Percentiles rank a stretch among this genome's conserved stretches.
phyloP scores from a whole-genome alignment of 1,140 invertebrate genomes.

The Aphaenogaster rudis region DNA sequence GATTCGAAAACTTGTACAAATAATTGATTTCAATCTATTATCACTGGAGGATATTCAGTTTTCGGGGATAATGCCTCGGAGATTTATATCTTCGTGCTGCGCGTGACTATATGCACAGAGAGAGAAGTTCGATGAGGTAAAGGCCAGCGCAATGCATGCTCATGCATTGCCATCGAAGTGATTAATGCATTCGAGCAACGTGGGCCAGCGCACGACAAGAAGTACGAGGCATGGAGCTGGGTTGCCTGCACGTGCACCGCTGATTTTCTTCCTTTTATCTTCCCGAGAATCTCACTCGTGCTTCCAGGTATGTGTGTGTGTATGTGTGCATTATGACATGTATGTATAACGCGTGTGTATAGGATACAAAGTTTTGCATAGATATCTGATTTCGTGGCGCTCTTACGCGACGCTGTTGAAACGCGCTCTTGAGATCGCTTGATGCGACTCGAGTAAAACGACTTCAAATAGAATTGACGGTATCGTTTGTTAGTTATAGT shows the following conservation, averaged over 20 bases:
- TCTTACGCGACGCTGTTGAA: slow-evolving; percentile 80
- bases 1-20: neutral
- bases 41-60: neutral
- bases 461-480: slow-evolving; percentile 55
- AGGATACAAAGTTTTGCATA: slow-evolving; percentile 52
- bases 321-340: slow-evolving; percentile 37
- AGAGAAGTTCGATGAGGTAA: slow-evolving; percentile 31
- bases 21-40: slow-evolving; percentile 21
- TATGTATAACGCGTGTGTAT: neutral
- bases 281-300: slow-evolving; percentile 75
- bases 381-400: slow-evolving; percentile 73
- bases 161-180: slow-evolving; percentile 65
- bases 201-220: slow-evolving; percentile 78
- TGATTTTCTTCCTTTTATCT: slow-evolving; percentile 83
- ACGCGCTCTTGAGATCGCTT: slow-evolving; percentile 66
- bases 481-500: slow-evolving; percentile 31
- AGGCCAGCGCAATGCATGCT: slow-evolving; percentile 68
- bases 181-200: slow-evolving; percentile 80
- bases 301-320: slow-evolving; percentile 33
- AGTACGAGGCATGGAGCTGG: slow-evolving; percentile 74
- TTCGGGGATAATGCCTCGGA: slow-evolving; percentile 28
- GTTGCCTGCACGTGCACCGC: slow-evolving; percentile 80
- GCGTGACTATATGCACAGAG: slow-evolving; percentile 65
- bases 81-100: slow-evolving; percentile 62
- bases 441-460: slow-evolving; percentile 63